Evolutionary conservation across 2,113 vertebrate genomes (phyloP).

Genomic region (Mirza zaza): DNA sequence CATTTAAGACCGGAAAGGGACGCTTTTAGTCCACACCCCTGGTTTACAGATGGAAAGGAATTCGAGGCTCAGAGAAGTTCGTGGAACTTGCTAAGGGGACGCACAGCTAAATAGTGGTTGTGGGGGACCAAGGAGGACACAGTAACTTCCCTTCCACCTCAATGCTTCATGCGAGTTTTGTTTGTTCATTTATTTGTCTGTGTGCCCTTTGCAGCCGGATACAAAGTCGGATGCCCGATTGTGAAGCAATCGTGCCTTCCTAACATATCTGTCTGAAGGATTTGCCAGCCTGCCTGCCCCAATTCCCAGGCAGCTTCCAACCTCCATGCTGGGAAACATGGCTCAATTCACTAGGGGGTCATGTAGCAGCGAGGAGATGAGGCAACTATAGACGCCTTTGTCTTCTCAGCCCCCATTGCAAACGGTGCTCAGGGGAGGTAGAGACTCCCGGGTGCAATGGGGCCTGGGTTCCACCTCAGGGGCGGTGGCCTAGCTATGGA

Average conservation of each 20-base stretch:
- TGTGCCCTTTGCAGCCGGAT: neutral
- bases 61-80: neutral
- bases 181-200: no score
- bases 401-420: conserved; percentile 30
- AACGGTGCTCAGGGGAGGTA: neutral
- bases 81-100: neutral
- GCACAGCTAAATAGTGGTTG: neutral
- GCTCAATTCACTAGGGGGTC: neutral
- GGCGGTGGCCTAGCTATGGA: neutral
- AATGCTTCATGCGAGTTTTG: neutral
- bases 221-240: neutral
- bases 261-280: neutral
- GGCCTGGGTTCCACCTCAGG: neutral
- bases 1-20: neutral
- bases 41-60: neutral
- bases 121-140: neutral
- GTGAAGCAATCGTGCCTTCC: neutral
- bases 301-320: neutral
- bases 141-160: neutral
- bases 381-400: neutral
- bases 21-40: neutral
- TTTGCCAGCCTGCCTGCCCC: neutral
- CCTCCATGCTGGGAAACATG: neutral
- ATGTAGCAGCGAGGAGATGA: neutral
- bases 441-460: neutral